Evolutionary conservation across 2,797 vertebrate genomes (phyloP).

Genomic region (Pipistrellus nathusii): DNA sequence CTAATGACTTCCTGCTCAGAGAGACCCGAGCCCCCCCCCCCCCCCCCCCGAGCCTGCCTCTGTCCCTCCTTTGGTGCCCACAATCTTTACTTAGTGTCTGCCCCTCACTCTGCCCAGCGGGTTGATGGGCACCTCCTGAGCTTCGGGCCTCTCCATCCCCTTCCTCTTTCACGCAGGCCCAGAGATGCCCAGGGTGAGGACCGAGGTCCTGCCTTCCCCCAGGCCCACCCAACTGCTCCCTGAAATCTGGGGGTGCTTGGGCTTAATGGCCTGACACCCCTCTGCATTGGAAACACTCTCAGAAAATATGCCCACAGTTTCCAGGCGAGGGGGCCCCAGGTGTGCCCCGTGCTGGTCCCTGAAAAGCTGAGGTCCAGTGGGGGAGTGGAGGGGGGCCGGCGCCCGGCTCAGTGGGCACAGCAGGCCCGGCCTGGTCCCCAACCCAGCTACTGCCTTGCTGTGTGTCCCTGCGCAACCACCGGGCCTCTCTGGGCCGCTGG

Average conservation of each 20-base stretch:
- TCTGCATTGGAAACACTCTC: background rate
- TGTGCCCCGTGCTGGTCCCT: fast-evolving
- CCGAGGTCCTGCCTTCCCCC: background rate
- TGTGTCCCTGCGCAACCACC: fast-evolving
- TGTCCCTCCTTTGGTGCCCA: fast-evolving
- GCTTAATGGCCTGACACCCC: background rate
- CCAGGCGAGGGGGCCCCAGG: fast-evolving
- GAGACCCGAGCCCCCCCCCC: no score
- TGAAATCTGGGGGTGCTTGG: fast-evolving
- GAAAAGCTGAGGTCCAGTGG: background rate
- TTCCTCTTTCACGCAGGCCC: background rate
- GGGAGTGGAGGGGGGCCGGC: background rate
- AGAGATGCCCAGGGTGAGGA: background rate
- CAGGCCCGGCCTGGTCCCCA: background rate
- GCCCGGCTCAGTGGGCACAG: background rate
- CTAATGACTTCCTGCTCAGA: fast-evolving
- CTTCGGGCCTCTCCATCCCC: fast-evolving
- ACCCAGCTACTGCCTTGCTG: background rate
- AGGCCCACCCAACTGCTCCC: background rate
- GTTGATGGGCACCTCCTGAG: fast-evolving
- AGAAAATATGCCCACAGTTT: fast-evolving
- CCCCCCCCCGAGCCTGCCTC: fast-evolving
- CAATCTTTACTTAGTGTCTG: background rate
- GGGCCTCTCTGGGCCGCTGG: background rate
- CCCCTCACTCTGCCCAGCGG: fast-evolving